Evolutionary conservation across 64 coral and sea anemone genomes (phyloP), one percentile per base, ranked within the genome.

Genomic region (Montipora efflorescens): DNA sequence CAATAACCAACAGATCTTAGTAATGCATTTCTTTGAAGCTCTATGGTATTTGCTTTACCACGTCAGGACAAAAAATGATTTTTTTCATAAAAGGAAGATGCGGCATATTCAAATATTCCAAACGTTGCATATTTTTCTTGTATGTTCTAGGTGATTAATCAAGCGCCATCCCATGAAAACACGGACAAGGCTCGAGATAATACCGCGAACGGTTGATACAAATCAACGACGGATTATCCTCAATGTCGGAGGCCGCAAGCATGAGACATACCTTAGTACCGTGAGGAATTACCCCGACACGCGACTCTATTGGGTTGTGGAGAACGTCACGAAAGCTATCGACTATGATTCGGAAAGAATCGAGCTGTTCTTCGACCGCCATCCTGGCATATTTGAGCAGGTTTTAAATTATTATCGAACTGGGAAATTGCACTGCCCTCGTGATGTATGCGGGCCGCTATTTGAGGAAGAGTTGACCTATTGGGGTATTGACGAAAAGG

Each of bases 371-470:
- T 97, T 97, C 28, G 95, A 97, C 62, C 79, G 95, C 7, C 95
- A 96, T 62, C 95, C 95, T 19, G 91, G 91, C 18, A 96, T 96
- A 81, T 97, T 97, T 16, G 80, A 88, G 18, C 92, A 93, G 48
- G 95, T 97, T 72, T 82, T 97, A 55, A 97, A 97, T 70, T 97
- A 97, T 68, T 97, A 97, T 48, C 92, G 95, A 28, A 97, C 95
- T 3, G 95, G 95, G 3, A 97, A 97, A 59, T 76, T 97, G 12
- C 95, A 97, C 47, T 97, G 95, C n/a, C 95, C 95, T 7, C 94
- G 94, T 58, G 95, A 97, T 83, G 92, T 97, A 10, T 97, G 95
- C 18, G 95, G 95, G 7, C 95, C 95, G 0, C 78, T 97, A 11
- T 97, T 97, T 47, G 95, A 97, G 61, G 95, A 97, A 76, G 95